A percentile compares a stretch with the other conserved stretches of the same genome.
These are phyloP conservation scores for Dorcus parallelipipedus DNA, from an alignment of 2,888 invertebrate species.

Conservation along the genomic window DNA sequence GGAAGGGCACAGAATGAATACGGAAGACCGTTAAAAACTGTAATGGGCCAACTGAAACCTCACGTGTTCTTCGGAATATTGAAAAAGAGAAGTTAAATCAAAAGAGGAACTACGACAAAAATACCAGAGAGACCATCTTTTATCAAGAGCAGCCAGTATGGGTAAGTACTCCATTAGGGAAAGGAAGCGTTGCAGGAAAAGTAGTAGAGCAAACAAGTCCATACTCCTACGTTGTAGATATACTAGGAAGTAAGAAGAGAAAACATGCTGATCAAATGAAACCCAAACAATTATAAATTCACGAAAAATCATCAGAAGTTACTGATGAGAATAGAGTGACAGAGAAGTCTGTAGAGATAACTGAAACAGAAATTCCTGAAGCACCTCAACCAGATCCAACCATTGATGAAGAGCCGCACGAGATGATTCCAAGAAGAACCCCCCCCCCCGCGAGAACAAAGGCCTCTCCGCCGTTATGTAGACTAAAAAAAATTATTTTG, in stretches of 20 bases:
- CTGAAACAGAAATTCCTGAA: too few species aligned
- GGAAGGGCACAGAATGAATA: neutral
- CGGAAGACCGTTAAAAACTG: neutral
- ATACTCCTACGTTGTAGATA: neutral
- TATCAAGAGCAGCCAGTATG: neutral
- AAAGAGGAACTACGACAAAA: neutral
- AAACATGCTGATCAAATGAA: neutral
- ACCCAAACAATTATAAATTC: too few species aligned
- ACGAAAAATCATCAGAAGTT: too few species aligned
- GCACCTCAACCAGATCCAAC: too few species aligned
- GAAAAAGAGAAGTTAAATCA: neutral
- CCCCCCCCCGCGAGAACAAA: too few species aligned
- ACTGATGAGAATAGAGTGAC: too few species aligned
- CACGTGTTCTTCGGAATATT: neutral
- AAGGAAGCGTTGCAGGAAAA: neutral
- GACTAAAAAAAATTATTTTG: too few species aligned
- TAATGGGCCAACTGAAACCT: slow-evolving; percentile 3
- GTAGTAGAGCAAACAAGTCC: neutral
- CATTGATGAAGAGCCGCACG: too few species aligned
- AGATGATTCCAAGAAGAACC: too few species aligned
- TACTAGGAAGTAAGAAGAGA: neutral
- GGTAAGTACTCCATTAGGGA: neutral
- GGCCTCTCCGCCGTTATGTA: too few species aligned
- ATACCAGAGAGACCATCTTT: neutral
- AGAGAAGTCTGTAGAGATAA: too few species aligned